Evolutionary conservation across 1,140 invertebrate genomes (phyloP).

Genomic region (Ips nitidus): DNA sequence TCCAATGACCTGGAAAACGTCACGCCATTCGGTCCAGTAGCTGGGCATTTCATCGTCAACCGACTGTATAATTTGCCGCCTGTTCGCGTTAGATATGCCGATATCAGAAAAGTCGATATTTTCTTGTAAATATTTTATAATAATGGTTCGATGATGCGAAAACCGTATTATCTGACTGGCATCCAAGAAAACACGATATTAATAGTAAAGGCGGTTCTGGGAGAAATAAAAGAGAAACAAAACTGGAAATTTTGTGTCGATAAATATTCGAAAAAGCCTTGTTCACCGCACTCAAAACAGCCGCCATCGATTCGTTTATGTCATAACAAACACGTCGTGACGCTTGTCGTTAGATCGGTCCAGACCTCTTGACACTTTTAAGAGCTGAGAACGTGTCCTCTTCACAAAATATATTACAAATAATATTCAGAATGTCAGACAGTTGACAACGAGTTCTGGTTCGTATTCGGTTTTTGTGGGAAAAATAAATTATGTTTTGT

Average conservation of each 20-base stretch:
- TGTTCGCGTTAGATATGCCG: slow-evolving; percentile 7
- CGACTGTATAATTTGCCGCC: slow-evolving; percentile 10
- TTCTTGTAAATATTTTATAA: slow-evolving; percentile 4
- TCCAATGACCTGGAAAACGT: slow-evolving; percentile 10
- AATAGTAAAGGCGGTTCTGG: background rate
- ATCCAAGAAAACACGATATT: background rate
- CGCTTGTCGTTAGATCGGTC: background rate
- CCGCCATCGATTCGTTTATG: background rate
- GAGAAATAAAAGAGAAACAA: background rate
- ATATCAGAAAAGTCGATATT: background rate
- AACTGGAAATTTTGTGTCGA: background rate
- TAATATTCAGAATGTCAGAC: no score
- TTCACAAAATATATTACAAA: no score
- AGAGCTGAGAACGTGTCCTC: background rate
- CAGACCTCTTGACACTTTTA: background rate
- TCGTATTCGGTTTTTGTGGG: no score
- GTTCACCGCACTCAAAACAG: background rate
- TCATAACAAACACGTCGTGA: background rate
- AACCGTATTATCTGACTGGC: background rate
- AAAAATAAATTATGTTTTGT: no score
- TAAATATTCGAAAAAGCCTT: background rate
- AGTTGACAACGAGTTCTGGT: no score
- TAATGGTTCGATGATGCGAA: background rate
- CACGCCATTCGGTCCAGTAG: background rate
- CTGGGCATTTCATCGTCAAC: background rate